phyloP scores from a whole-genome alignment of 2,797 vertebrate genomes.

The Chloroceryle amazona region DNA sequence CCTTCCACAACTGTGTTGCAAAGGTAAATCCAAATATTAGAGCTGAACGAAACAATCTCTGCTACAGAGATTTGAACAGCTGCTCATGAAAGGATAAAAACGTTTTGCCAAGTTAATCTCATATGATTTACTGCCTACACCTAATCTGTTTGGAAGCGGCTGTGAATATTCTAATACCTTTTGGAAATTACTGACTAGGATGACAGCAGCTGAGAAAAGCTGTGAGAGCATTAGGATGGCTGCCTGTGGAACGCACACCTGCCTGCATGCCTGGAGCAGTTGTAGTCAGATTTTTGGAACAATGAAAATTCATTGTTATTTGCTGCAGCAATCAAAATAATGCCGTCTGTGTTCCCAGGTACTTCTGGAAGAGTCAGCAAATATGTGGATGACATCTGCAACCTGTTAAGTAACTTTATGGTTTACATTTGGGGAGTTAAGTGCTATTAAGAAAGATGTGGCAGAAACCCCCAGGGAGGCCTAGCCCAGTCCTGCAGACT shows the following conservation, averaged over 20 bases:
- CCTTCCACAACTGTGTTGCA: background rate
- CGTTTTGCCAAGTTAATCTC: constrained; percentile 66
- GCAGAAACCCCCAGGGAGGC: background rate
- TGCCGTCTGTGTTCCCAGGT: background rate
- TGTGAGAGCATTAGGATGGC: background rate
- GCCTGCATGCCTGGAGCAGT: constrained; percentile 7
- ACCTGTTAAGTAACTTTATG: background rate
- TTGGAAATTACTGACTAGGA: constrained; percentile 36
- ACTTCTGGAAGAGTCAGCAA: background rate
- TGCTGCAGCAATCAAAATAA: constrained; percentile 12
- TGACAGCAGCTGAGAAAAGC: background rate
- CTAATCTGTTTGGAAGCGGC: constrained; percentile 52
- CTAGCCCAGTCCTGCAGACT: background rate
- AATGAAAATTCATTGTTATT: background rate
- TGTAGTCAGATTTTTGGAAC: background rate
- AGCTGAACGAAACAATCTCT: background rate
- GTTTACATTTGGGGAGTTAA: background rate
- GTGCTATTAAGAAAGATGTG: background rate
- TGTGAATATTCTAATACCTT: constrained; percentile 54
- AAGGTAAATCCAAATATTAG: constrained; percentile 3
- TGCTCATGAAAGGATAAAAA: constrained; percentile 48
- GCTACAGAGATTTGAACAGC: constrained; percentile 47
- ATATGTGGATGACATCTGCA: background rate
- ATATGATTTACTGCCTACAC: constrained; percentile 50
- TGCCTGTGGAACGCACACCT: background rate